Base-by-base conservation (phyloP, 1,140 invertebrate species). In the Coelopa frigida region DNA sequence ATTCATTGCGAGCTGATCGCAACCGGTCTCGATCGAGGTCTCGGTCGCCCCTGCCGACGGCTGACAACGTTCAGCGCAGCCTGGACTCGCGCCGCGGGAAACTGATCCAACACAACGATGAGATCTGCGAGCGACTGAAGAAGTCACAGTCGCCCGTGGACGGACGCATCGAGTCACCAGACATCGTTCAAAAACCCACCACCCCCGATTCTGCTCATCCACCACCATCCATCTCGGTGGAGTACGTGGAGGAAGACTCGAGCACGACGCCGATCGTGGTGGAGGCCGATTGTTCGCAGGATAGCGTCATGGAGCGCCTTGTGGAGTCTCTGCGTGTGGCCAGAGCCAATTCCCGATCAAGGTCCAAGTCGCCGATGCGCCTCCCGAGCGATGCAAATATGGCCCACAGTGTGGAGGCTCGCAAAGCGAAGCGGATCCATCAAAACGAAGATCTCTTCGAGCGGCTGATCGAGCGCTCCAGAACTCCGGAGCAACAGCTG, bases 361-460 rank as follows among this genome's bases (percentile, higher is more conserved):
- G 56, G 5, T 54, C 61, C 12, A 56, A 62, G 3, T 65, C 61
- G 10, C 45, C 56, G 10, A 59, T 63, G 3, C 61, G 62, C 0
- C 23, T 65, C 1, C 62, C 59, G 1, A 55, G 44, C 3, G 54
- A 56, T 0, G 51, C 48, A 10, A 59, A 64, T 35, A 23, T 64
- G 24, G 58, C 57, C 26, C 56, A 56, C 3, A 59, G 62, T 4
- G 4, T 62, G 20, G 53, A 60, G 27, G 32, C 49, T 4, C 48
- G 54, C 0, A 49, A 54, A 2, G 50, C 54, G 5, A 57, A 57
- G 26, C 18, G 61, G 18, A 62, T 65, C 15, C 59, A 58, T 4
- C 59, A 58, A 31, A 65, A 62, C 17, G 61, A 66, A 39, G 48
- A 56, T 20, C 48, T 64, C 18, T 57, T 59, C 3, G 55, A 61